Conservation (phyloP, 2,888 invertebrate genomes). For the Drosophila fulvimacula region DNA sequence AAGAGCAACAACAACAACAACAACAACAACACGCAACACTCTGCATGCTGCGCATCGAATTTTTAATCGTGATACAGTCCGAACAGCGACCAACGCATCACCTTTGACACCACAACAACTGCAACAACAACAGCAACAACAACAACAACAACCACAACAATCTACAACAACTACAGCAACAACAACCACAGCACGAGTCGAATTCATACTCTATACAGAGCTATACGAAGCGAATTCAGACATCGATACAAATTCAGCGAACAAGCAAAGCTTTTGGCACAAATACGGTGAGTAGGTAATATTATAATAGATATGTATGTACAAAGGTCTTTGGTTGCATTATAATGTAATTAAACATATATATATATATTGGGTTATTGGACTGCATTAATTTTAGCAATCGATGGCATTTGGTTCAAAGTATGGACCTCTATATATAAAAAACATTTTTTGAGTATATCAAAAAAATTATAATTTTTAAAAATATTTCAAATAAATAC, state of each 20-base stretch:
- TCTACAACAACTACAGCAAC: slow-evolving; percentile 43
- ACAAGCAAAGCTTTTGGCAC: slow-evolving; percentile 71
- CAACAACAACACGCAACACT: slow-evolving; percentile 36
- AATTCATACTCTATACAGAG: slow-evolving; percentile 77
- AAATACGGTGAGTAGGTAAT: slow-evolving; percentile 84
- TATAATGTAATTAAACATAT: neutral
- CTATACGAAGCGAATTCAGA: slow-evolving; percentile 65
- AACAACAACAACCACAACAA: slow-evolving; percentile 32
- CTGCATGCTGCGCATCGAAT: slow-evolving; percentile 66
- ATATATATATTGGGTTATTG: no score
- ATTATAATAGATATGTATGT: slow-evolving; percentile 25
- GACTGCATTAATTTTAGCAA: neutral
- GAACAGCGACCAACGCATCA: slow-evolving; percentile 68
- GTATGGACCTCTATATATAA: no score
- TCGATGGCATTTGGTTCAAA: neutral
- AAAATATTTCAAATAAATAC: no score
- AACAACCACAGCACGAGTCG: slow-evolving; percentile 57
- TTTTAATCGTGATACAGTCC: slow-evolving; percentile 75
- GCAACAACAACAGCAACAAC: slow-evolving; percentile 28
- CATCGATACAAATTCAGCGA: slow-evolving; percentile 35
- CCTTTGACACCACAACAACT: slow-evolving; percentile 68
- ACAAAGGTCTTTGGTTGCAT: neutral
- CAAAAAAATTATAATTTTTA: no score
- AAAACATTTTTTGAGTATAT: no score
- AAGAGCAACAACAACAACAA: slow-evolving; percentile 37